These are phyloP conservation scores for Eilema sororculum DNA, from an alignment of 2,888 invertebrate genomes.

Conservation along the genomic window DNA sequence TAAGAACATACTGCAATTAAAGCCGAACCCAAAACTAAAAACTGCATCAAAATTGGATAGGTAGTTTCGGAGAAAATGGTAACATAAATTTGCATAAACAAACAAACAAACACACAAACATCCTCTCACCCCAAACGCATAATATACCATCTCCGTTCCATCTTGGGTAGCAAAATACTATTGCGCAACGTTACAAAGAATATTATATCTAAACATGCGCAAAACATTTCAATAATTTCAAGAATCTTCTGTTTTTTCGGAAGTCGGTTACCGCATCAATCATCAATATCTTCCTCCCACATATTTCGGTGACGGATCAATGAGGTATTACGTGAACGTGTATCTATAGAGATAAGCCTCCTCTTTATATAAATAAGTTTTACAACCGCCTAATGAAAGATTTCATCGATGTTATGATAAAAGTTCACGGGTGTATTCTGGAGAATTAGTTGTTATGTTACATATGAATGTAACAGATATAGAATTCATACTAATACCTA, in stretches of 20 bases:
- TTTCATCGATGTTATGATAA: conserved; percentile 40
- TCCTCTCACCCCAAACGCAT: too few relatives aligned
- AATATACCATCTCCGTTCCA: too few relatives aligned
- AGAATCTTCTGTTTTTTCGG: not conserved
- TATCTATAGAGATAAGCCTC: conserved; percentile 21
- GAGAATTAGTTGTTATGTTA: not conserved
- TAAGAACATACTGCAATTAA: too few relatives aligned
- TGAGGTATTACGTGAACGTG: conserved; percentile 9
- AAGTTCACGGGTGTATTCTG: conserved; percentile 35
- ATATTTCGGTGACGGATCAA: conserved; percentile 14
- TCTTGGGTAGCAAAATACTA: too few relatives aligned
- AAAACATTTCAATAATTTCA: not conserved
- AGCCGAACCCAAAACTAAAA: too few relatives aligned
- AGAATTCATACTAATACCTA: too few relatives aligned
- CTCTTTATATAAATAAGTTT: conserved; percentile 38
- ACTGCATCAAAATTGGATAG: too few relatives aligned
- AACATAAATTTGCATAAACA: too few relatives aligned
- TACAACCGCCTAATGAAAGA: conserved; percentile 52
- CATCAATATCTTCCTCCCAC: conserved; percentile 3
- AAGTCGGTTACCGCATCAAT: not conserved
- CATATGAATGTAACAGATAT: not conserved
- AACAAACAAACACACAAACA: too few relatives aligned
- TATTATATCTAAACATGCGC: not conserved
- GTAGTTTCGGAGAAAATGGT: too few relatives aligned
- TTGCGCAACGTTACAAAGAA: too few relatives aligned